Base-by-base conservation (phyloP, 2,888 invertebrate genomes). In the Anodontia alba region DNA sequence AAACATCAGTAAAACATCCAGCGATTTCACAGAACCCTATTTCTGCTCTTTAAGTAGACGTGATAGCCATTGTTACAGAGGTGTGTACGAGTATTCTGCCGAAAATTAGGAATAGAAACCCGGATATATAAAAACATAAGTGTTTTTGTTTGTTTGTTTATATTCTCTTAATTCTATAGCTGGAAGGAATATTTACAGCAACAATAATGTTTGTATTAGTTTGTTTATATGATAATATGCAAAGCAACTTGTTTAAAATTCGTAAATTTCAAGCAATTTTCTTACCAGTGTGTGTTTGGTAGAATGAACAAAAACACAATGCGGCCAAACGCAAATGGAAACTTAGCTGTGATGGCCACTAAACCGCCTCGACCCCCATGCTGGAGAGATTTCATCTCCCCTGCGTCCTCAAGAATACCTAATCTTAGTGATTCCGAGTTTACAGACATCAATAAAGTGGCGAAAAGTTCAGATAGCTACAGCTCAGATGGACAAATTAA, bases 361-460 rank as follows among this genome's bases (percentile, higher is more conserved):
- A 88, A 90, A 73, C 92, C 92, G 12, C 92, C 92, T 8, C 91
- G 90, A 76, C 91, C 92, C 31, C 92, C 92, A 26, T 92, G 91
- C 81, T 92, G 92, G 92, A 82, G 90, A 23, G 92, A 92, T 80
- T 91, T 92, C 43, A 88, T 91, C 57, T 76, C 78, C 20, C 73
- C 73, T 23, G 31, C 76, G 17, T 71, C 74, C 23, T 26, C 54
- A n/a, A 69, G 69, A 31, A 70, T 79, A 26, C 33, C 46, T 17
- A 77, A 75, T 42, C 68, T 75, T 1, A 86, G 70, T 51, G 83
- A 86, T n/a, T 80, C 81, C 1, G 84, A 84, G 33, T 86, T 84
- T 49, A 84, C 84, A 10, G 84, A 86, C 54, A 84, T 86, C n/a
- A 80, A 79, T 43, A 84, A 86, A 76, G 72, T 84, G 33, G 83